phyloP scores from a whole-genome alignment of 2,113 vertebrate species.

The Kobus ellipsiprymnus region DNA sequence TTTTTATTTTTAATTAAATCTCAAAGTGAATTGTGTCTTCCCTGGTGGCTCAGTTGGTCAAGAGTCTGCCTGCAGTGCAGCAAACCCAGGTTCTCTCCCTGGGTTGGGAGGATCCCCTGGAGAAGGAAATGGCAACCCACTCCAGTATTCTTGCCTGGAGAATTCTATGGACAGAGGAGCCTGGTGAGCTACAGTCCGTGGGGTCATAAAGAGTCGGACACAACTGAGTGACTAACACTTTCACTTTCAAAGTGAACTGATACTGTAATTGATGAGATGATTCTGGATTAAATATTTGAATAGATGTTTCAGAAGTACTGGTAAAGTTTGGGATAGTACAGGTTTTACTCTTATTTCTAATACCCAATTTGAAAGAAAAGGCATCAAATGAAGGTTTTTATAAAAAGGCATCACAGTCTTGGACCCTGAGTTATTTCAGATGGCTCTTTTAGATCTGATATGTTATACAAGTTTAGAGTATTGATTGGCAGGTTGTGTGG shows the following conservation, averaged over 20 bases:
- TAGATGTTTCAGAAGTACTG: neutral
- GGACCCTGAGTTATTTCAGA: conserved; percentile 2
- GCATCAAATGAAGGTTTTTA: neutral
- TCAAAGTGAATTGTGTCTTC: neutral
- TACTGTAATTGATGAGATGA: neutral
- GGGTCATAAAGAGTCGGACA: neutral
- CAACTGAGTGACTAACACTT: neutral
- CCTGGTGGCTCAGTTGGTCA: neutral
- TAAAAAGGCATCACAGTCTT: neutral
- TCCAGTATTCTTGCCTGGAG: neutral
- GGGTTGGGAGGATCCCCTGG: neutral
- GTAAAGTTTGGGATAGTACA: neutral
- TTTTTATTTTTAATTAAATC: neutral
- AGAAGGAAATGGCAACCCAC: neutral
- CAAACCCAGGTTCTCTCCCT: neutral
- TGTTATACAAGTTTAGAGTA: neutral
- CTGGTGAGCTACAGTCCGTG: neutral
- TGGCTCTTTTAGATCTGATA: neutral
- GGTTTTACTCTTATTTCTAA: neutral
- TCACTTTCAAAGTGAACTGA: neutral
- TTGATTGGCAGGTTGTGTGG: neutral
- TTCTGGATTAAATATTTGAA: neutral
- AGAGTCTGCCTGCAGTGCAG: neutral
- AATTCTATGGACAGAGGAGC: neutral
- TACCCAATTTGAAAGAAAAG: neutral